These are phyloP conservation scores for Eupithecia vulgata DNA, from an alignment of 2,888 invertebrate species.

Conservation along the genomic window DNA sequence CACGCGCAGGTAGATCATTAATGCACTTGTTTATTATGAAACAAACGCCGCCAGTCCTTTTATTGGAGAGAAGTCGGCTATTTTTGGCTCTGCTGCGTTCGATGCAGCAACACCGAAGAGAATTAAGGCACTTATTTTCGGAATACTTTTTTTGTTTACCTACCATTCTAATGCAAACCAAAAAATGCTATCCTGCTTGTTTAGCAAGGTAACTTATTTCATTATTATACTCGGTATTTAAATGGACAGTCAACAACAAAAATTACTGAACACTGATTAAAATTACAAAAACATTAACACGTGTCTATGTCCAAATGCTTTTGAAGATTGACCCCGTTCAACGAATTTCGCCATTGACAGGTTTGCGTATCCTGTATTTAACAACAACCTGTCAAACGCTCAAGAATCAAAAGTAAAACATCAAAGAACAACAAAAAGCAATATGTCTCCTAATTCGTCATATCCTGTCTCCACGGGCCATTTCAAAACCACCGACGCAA, in stretches of 20 bases:
- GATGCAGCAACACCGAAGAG: neutral
- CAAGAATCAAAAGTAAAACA: neutral
- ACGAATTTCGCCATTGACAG: neutral
- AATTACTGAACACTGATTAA: neutral
- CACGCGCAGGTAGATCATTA: neutral
- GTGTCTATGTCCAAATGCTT: neutral
- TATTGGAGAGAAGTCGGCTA: neutral
- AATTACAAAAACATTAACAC: neutral
- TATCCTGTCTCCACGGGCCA: slow-evolving; percentile 34
- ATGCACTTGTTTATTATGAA: slow-evolving; percentile 14
- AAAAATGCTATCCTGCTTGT: neutral
- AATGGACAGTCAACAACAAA: neutral
- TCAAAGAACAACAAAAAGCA: slow-evolving; percentile 17
- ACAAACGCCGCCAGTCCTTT: slow-evolving; percentile 4
- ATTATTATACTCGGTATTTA: neutral
- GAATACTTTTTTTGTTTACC: neutral
- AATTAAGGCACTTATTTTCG: neutral
- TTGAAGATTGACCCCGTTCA: neutral
- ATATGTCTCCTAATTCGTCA: slow-evolving; percentile 27
- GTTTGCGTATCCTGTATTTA: neutral
- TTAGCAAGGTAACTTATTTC: neutral
- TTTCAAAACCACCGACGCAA: slow-evolving; percentile 17
- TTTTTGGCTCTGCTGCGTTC: neutral
- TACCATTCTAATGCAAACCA: neutral
- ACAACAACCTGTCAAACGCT: neutral